Base-by-base conservation (phyloP, 2,113 vertebrate genomes). In the Rafetus swinhoei region DNA sequence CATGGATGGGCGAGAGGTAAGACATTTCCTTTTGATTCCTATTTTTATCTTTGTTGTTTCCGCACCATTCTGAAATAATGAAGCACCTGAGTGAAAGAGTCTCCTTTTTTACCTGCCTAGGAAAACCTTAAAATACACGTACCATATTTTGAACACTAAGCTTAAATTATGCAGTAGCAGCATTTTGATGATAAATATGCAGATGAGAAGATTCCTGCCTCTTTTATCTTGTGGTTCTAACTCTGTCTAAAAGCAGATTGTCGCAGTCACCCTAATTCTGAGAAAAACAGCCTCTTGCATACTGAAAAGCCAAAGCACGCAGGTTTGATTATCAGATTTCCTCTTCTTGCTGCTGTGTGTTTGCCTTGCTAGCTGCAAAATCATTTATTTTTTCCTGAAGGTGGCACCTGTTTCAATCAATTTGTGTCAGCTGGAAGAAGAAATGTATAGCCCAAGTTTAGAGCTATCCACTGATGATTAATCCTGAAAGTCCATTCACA, bases 31-130 rank as follows among this genome's bases (percentile, higher is more conserved):
- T 96, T 96, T 96, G 97, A 95, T 96, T 96, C 94, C 76, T 45
- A 93, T 94, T 96, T 94, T 90, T 95, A 91, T 55, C 18, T 72
- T 79, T 93, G 92, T 95, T 96, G 94, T 96, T 96, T 95, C 96
- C 94, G 96, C 96, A 97, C 96, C 96, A 96, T 98, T 97, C 97
- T 95, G 96, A 98, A 98, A 98, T 98, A 98, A 98, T 98, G 97
- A 98, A 97, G 96, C 95, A 97, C 96, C 94, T 96, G 96, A 96
- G 94, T 96, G 93, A 96, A 97, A 96, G 95, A 95, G 94, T 93
- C 94, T 98, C 97, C 97, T 96, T 97, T 97, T 97, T 97, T 97
- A 97, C 97, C 97, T 79, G 91, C 95, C 95, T 95, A 96, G 88
- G 90, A 97, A 97, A 98, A 97, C 97, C 97, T 97, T 97, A 97